Percentiles rank a stretch among this genome's conserved stretches.
Conservation (phyloP, 2,888 invertebrate genomes). For the Emmelina monodactyla region DNA sequence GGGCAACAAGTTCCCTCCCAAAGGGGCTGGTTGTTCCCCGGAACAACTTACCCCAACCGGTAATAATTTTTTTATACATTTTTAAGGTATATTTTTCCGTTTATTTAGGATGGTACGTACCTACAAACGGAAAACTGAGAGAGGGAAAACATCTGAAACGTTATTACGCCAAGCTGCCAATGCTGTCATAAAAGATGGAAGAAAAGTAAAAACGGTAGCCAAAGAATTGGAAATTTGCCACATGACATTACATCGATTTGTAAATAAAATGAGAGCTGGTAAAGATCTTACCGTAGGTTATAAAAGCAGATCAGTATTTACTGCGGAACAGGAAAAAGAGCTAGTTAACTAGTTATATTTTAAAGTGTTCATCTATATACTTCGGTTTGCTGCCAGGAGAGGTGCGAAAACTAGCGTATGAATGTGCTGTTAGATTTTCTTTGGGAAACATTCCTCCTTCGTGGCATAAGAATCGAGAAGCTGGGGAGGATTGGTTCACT, state of each 20-base stretch:
- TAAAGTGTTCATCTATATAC: constrained; percentile 13
- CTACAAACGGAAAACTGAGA: constrained; percentile 3
- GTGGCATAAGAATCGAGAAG: constrained; percentile 12
- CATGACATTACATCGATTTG: constrained; percentile 11
- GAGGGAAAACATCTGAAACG: constrained; percentile 10
- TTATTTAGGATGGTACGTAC: constrained; percentile 1
- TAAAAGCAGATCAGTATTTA: constrained; percentile 7
- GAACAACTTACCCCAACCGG: constrained; percentile 5
- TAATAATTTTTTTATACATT: background rate
- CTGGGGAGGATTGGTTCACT: constrained; percentile 14
- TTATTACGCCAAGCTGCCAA: constrained; percentile 12
- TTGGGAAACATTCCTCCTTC: constrained; percentile 4
- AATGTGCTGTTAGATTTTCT: constrained; percentile 12
- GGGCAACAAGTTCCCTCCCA: background rate
- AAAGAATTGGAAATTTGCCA: constrained; percentile 13
- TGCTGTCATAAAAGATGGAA: constrained; percentile 13
- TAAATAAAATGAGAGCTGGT: constrained; percentile 8
- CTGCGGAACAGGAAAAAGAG: constrained; percentile 6
- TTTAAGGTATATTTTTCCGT: background rate
- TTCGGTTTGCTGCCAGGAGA: constrained; percentile 14
- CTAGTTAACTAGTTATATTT: constrained; percentile 7
- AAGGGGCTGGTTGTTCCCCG: constrained; percentile 3
- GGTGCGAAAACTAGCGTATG: constrained; percentile 13
- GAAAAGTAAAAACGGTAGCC: constrained; percentile 14
- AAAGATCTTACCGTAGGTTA: constrained; percentile 8